Conservation (phyloP, 2,888 invertebrate species). For the Brenthis ino region DNA sequence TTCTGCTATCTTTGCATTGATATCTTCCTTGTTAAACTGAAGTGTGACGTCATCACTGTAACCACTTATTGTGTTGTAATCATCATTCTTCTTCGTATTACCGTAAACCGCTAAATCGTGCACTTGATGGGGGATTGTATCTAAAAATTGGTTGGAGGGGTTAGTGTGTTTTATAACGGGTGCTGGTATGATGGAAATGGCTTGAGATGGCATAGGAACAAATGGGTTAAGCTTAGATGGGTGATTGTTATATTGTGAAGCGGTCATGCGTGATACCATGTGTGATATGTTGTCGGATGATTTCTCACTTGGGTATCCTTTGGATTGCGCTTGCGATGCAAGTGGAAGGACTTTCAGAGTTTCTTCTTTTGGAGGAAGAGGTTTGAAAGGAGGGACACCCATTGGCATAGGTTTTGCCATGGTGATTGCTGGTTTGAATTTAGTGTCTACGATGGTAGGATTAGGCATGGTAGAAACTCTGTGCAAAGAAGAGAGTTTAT, state of each 20-base stretch:
- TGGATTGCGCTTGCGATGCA: slow-evolving; percentile 60
- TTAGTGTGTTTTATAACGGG: slow-evolving; percentile 64
- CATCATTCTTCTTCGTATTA: slow-evolving; percentile 76
- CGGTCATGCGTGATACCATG: slow-evolving; percentile 77
- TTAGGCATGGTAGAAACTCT: slow-evolving; percentile 67
- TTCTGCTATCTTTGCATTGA: slow-evolving; percentile 75
- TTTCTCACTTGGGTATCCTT: slow-evolving; percentile 74
- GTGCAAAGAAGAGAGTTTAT: slow-evolving; percentile 64
- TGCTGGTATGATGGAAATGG: slow-evolving; percentile 65
- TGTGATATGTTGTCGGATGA: slow-evolving; percentile 72
- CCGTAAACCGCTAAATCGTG: slow-evolving; percentile 60
- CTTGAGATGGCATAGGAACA: slow-evolving; percentile 69
- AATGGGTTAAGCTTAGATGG: slow-evolving; percentile 80
- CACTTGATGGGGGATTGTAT: slow-evolving; percentile 74
- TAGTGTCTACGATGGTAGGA: slow-evolving; percentile 55
- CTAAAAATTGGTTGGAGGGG: slow-evolving; percentile 77
- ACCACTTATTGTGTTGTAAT: slow-evolving; percentile 74
- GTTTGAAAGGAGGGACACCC: slow-evolving; percentile 90
- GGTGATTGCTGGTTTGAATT: slow-evolving; percentile 58
- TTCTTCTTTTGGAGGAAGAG: slow-evolving; percentile 85
- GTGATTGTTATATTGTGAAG: slow-evolving; percentile 67
- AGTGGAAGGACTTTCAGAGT: slow-evolving; percentile 81
- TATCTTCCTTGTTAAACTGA: slow-evolving; percentile 72
- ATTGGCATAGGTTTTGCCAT: slow-evolving; percentile 81
- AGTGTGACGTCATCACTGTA: slow-evolving; percentile 72